Evolutionary conservation across 1,140 invertebrate genomes (phyloP), one percentile per base, ranked within the genome.

Genomic region (Drosophila bifasciata): DNA sequence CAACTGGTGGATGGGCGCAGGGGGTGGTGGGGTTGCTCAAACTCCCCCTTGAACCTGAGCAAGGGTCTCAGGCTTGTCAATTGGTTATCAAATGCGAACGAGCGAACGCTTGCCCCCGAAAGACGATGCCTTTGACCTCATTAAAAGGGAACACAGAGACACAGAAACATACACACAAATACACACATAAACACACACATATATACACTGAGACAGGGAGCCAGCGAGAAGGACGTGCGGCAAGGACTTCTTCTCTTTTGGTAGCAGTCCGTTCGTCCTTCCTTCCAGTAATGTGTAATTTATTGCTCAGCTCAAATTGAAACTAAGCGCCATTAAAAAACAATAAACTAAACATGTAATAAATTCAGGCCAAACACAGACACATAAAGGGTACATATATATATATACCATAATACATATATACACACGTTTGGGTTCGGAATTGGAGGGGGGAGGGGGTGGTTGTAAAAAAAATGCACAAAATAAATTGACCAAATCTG

Each of bases 401-500:
- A 45, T 57, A 11, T 43, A 21, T 50, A 21, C 44, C 5, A 0
- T 23, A 23, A 43, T 28, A 1, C 23, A 50, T 45, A 41, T 50
- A 3, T 32, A 15, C 53, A 7, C 43, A 16, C 41, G 32, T 51
- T 44, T 51, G 19, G 19, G 19, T 19, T n/a, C n/a, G n/a, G n/a
- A n/a, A n/a, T n/a, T n/a, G n/a, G n/a, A n/a, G 19, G 19, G 19
- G 19, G 0, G 3, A 4, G 4, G 19, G 19, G 19, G 19, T n/a
- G 21, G 45, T n/a, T n/a, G 19, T 0, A 19, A 21, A 76, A 79
- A 85, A 63, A 73, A 62, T 85, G 72, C 73, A 70, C 76, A 85
- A 85, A 86, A 85, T 85, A 85, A 85, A 85, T 85, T 85, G 81
- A 85, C 81, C 83, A 85, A 85, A 85, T 85, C 81, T 85, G 83